Conservation (phyloP, 2,113 vertebrate species). For the Oreochromis tanganicae region DNA sequence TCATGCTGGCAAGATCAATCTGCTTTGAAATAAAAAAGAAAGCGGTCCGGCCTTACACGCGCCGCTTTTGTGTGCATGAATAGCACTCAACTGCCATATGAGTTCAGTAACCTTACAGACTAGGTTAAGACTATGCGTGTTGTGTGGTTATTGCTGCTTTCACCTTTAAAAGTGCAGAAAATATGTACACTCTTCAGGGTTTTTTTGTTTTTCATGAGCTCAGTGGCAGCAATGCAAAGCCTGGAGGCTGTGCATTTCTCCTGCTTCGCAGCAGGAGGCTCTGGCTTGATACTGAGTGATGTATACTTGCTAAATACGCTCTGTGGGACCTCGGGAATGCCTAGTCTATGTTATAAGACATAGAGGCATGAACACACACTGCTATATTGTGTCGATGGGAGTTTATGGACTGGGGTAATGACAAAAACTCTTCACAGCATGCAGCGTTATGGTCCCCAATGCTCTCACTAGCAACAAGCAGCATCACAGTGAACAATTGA, state of each 20-base stretch:
- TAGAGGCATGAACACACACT: not conserved
- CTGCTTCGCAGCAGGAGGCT: not conserved
- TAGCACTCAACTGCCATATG: not conserved
- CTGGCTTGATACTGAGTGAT: not conserved
- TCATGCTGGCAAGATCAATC: constrained; percentile 12
- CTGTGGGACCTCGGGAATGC: constrained; percentile 5
- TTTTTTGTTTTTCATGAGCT: not conserved
- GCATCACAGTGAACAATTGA: constrained; percentile 2
- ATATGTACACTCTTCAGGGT: not conserved
- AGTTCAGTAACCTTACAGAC: not conserved
- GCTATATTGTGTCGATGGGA: not conserved
- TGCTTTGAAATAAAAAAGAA: not conserved
- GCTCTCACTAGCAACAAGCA: constrained; percentile 13
- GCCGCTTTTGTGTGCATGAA: not conserved
- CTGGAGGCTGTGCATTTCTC: not conserved
- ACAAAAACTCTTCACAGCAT: constrained; percentile 7
- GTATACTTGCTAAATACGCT: constrained; percentile 7
- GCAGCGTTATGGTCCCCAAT: constrained; percentile 27
- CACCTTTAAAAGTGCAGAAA: not conserved
- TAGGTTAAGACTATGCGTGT: not conserved
- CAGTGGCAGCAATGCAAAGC: not conserved
- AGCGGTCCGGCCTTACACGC: not conserved
- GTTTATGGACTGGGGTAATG: constrained; percentile 52
- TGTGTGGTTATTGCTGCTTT: not conserved
- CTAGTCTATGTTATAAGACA: not conserved